These are phyloP conservation scores for Pterocles burchelli DNA, from an alignment of 2,113 vertebrate species.

Conservation along the genomic window DNA sequence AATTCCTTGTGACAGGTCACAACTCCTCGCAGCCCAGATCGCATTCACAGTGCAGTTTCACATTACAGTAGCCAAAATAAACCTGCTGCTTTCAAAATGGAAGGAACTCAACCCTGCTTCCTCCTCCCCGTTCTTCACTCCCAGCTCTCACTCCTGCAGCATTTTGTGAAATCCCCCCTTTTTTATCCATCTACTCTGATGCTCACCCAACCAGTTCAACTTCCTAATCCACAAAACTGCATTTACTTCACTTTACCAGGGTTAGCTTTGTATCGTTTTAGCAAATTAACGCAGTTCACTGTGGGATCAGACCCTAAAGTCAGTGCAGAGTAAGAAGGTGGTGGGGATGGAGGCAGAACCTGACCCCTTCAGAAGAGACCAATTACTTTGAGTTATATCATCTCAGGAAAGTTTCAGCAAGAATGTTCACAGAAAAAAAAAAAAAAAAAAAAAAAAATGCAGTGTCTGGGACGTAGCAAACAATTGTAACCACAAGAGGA, in stretches of 20 bases:
- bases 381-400: not conserved
- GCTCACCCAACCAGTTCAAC: not conserved
- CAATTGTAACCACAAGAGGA: not conserved
- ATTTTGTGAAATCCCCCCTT: not conserved
- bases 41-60: conserved; percentile 32
- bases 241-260: not conserved
- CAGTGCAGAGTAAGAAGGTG: not conserved
- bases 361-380: not conserved
- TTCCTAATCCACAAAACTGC: not conserved
- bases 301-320: not conserved
- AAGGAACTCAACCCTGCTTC: conserved; percentile 40
- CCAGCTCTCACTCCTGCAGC: not conserved
- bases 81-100: conserved; percentile 57
- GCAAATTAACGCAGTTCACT: not conserved
- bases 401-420: not conserved
- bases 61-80: conserved; percentile 60
- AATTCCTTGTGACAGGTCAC: conserved; percentile 28
- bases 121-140: not conserved
- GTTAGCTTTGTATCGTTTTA: not conserved
- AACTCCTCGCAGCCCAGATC: not conserved
- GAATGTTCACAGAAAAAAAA: not conserved
- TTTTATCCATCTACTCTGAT: not conserved
- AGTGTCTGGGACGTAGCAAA: not conserved
- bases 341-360: not conserved
- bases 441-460: not conserved